Base-by-base conservation (phyloP, 2,113 vertebrate genomes). In the Solea solea region DNA sequence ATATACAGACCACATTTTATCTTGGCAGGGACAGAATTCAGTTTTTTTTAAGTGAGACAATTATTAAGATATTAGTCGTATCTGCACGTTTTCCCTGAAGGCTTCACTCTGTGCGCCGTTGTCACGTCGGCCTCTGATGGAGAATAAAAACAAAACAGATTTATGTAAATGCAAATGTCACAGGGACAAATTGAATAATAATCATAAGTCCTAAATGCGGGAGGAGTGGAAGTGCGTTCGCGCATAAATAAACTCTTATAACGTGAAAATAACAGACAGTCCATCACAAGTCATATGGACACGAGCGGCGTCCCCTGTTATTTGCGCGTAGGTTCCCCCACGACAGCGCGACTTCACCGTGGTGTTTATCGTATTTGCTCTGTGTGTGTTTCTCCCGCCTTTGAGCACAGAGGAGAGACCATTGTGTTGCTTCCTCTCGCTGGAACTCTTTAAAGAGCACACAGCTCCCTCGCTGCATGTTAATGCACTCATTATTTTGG, bases 401-500 rank as follows among this genome's bases (percentile, higher is more conserved):
- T 5, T 9, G 78, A 74, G 76, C 83, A 52, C 50, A 77, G 62
- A 88, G 69, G 65, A 86, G 82, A 57, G 9, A 8, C 79, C 62
- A 72, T 85, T 69, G 80, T 84, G 49, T 80, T 56, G 39, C 54
- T 64, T 76, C 76, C 78, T 83, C 74, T 39, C n/a, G n/a, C 70
- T 74, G 85, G 77, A 86, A 72, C 42, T 55, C 74, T 86, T 76
- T 82, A 86, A 89, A 89, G 84, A 88, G 71, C 85, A 85, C 49
- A 12, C 45, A 0, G 75, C 69, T 83, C 80, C 80, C 75, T 53
- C n/a, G 82, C 85, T 83, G 86, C 89, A 89, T 91, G 88, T 83
- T 88, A 87, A 89, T 90, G 84, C 66, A 77, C 73, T 90, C 81
- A 74, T 89, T 91, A 84, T 77, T 84, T 84, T 85, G 81, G 69